A percentile compares a stretch with the other conserved stretches of the same genome.
Evolutionary conservation across 2,888 invertebrate genomes (phyloP).

Genomic region (Sarcophaga subvicina): DNA sequence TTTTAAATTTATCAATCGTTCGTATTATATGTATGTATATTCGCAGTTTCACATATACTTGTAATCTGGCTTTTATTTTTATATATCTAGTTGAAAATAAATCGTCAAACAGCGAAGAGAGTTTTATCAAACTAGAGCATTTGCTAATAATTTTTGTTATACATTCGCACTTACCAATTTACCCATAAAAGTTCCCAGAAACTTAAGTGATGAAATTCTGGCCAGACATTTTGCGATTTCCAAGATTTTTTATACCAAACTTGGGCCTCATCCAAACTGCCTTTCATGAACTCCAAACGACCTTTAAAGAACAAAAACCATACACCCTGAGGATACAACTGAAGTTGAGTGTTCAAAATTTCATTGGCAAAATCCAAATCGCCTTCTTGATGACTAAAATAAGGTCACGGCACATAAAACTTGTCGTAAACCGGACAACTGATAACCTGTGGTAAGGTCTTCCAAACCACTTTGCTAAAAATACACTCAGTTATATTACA

Average conservation of each 20-base stretch:
- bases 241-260: constrained; percentile 91
- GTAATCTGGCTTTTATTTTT: too few relatives aligned
- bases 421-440: constrained; percentile 90
- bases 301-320: constrained; percentile 97
- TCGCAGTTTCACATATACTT: too few relatives aligned
- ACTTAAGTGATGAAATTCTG: constrained; percentile 95
- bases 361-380: constrained; percentile 89
- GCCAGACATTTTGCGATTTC: constrained; percentile 92
- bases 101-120: too few relatives aligned
- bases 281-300: constrained; percentile 91
- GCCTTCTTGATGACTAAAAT: constrained; percentile 90
- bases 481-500: neutral
- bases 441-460: constrained; percentile 89
- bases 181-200: constrained; percentile 98
- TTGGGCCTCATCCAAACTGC: constrained; percentile 88
- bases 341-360: constrained; percentile 87
- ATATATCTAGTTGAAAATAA: too few relatives aligned
- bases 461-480: constrained; percentile 85
- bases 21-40: too few relatives aligned
- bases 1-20: too few relatives aligned
- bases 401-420: constrained; percentile 93
- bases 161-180: constrained; percentile 84
- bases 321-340: constrained; percentile 91
- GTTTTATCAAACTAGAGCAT: too few relatives aligned
- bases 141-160: too few relatives aligned